Conservation (phyloP, 2,797 vertebrate species). For the Cossypha heuglini region DNA sequence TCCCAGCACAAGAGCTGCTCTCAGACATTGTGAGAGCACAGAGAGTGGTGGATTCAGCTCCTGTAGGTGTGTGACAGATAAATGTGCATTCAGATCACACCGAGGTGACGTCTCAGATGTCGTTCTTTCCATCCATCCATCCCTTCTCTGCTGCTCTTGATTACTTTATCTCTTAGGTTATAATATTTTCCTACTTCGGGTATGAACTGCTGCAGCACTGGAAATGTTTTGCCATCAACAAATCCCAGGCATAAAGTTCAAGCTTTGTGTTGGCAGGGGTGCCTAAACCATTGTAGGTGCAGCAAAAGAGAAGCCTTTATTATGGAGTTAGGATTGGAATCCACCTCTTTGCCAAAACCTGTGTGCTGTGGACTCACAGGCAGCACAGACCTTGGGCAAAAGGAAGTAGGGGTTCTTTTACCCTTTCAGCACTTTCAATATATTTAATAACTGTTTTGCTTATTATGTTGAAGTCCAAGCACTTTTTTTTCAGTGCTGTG, state of each 20-base stretch:
- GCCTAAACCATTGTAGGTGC: background rate
- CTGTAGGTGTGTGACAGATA: background rate
- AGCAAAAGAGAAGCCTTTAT: background rate
- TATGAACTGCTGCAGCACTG: background rate
- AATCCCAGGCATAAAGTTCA: background rate
- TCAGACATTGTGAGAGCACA: background rate
- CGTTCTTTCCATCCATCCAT: background rate
- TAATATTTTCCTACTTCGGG: background rate
- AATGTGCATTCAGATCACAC: background rate
- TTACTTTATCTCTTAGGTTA: background rate
- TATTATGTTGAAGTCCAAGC: slow-evolving; percentile 18
- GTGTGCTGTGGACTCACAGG: background rate
- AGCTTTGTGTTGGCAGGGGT: background rate
- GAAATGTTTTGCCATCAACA: background rate
- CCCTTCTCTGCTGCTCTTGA: background rate
- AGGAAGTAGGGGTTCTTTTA: background rate
- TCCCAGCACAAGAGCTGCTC: background rate
- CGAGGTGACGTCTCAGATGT: background rate
- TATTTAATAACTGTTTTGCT: slow-evolving; percentile 41
- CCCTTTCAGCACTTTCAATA: slow-evolving; percentile 22
- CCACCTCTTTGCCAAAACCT: background rate
- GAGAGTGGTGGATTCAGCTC: background rate
- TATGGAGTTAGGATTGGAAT: background rate
- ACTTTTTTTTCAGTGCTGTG: background rate
- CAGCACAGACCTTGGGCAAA: background rate